Base-by-base conservation (phyloP, 2,888 invertebrate species). In the Cristatella mucedo region DNA sequence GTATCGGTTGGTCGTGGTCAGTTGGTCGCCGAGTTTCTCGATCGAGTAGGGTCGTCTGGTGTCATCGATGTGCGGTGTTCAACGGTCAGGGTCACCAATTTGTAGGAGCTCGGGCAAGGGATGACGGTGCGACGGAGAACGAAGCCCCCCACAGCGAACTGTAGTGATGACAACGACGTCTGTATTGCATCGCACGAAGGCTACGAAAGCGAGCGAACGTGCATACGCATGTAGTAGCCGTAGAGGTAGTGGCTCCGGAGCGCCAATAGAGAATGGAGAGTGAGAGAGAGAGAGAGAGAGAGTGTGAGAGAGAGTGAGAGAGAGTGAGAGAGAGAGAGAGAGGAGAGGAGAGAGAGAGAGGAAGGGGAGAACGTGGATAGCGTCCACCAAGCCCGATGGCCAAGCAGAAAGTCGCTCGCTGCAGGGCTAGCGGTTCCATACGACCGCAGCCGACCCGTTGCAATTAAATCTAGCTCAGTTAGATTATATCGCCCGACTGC, bases 281-380 rank as follows among this genome's bases (percentile, higher is more conserved):
- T 7, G 26, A 26, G 26, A n/a, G 26, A n/a, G n/a, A n/a, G 26
- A 26, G 26, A 26, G 26, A 26, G 26, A 26, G 26, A 26, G 26
- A 26, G 26, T 9, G 26, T 9, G 26, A 26, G 26, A 26, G 26
- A 26, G 26, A 26, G 26, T 9, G 26, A 26, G 26, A 26, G 26
- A 26, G 26, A 26, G 26, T 9, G 26, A 26, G 26, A 26, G 26
- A 26, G 26, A n/a, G n/a, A 26, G 26, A 26, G 26, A 26, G 26
- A n/a, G 26, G 26, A n/a, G n/a, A 26, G n/a, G 26, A 26, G 26
- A n/a, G 26, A 26, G 26, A 26, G 26, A 26, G 26, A n/a, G 26
- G n/a, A n/a, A 26, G 26, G n/a, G 26, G 26, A n/a, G n/a, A n/a
- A n/a, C n/a, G n/a, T n/a, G n/a, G n/a, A n/a, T n/a, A n/a, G n/a